A percentile compares a stretch with the other conserved stretches of the same genome.
phyloP scores from a whole-genome alignment of 2,888 invertebrate species.

The Acrobasis suavella region DNA sequence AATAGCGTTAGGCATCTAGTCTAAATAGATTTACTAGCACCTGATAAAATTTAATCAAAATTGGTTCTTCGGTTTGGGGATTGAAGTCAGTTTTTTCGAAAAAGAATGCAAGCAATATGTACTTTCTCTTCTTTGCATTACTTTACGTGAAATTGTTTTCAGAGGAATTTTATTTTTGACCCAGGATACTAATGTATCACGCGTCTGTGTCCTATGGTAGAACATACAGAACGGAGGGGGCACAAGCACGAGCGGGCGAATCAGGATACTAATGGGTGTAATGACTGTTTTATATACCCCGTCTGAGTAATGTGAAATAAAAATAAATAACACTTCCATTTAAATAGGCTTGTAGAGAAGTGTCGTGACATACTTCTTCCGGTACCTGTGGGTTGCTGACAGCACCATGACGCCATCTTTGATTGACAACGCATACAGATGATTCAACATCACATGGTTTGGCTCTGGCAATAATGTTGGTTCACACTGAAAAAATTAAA shows the following conservation, averaged over 20 bases:
- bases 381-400: slow-evolving; percentile 98
- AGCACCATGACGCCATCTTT: slow-evolving; percentile 99
- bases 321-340: slow-evolving; percentile 33
- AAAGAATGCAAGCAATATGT: too few species aligned
- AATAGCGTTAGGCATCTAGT: background rate
- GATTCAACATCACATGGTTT: slow-evolving; percentile 99
- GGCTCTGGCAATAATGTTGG: slow-evolving; percentile 99
- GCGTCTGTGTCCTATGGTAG: too few species aligned
- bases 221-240: too few species aligned
- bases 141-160: too few species aligned
- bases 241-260: too few species aligned
- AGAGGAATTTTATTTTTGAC: too few species aligned
- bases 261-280: too few species aligned
- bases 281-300: too few species aligned
- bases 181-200: too few species aligned
- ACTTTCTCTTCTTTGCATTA: too few species aligned
- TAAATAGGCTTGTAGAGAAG: slow-evolving; percentile 98
- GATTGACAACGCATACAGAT: slow-evolving; percentile 99
- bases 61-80: too few species aligned
- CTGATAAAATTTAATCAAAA: background rate
- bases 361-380: slow-evolving; percentile 99
- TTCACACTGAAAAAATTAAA: slow-evolving; percentile 90
- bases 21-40: slow-evolving; percentile 19
- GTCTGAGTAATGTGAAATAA: background rate
- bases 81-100: too few species aligned